phyloP scores from a whole-genome alignment of 2,797 vertebrate genomes.

The Siniperca undulata region DNA sequence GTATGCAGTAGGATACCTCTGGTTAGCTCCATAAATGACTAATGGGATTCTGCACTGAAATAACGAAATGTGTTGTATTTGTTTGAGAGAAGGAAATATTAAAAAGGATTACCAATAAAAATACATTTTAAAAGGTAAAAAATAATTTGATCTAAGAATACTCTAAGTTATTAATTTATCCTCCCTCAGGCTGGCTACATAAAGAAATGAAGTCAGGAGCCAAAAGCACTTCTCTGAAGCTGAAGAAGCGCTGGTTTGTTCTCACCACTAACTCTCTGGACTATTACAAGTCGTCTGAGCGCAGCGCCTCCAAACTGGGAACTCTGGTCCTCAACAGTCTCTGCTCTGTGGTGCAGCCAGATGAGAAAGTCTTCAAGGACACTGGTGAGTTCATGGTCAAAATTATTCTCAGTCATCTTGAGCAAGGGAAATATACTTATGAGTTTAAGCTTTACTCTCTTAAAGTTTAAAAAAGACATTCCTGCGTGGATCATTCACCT shows the following conservation, averaged over 20 bases:
- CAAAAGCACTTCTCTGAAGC: slow-evolving; percentile 91
- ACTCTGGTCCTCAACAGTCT: slow-evolving; percentile 94
- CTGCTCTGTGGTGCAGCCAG: slow-evolving; percentile 91
- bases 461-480: not conserved
- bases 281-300: slow-evolving; percentile 94
- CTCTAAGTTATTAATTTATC: not conserved
- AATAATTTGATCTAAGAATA: not conserved
- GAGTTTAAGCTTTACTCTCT: not conserved
- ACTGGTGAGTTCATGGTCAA: slow-evolving; percentile 83
- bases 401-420: not conserved
- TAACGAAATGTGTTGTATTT: not conserved
- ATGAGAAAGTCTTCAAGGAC: slow-evolving; percentile 93
- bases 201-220: slow-evolving; percentile 92
- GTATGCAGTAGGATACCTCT: not conserved
- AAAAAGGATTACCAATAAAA: not conserved
- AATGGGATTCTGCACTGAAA: not conserved
- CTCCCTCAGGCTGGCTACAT: slow-evolving; percentile 90
- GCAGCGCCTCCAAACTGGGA: slow-evolving; percentile 90
- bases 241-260: slow-evolving; percentile 96
- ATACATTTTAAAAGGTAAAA: not conserved
- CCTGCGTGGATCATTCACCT: not conserved
- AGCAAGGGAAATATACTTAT: not conserved
- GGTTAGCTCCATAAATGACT: not conserved
- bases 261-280: slow-evolving; percentile 92
- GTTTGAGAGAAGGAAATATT: not conserved